Evolutionary conservation across 2,113 vertebrate genomes (phyloP), one percentile per base, ranked within the genome.

Genomic region (Pseudorhombus dupliciocellatus): DNA sequence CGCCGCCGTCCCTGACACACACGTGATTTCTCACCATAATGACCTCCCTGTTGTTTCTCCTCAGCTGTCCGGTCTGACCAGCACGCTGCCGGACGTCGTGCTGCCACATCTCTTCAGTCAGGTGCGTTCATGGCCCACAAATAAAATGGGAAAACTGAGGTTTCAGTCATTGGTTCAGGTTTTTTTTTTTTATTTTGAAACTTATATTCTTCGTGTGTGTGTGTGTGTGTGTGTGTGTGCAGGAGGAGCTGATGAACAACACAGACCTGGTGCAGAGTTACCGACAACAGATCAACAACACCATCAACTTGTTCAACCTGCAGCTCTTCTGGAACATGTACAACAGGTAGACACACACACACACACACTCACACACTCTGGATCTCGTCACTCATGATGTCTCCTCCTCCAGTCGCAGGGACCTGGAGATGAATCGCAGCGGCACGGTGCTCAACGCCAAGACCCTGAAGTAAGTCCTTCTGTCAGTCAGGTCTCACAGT

Each of bases 311-410:
- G 91, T 96, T 94, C 92, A 99, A 99, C 88, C 93, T 99, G 88
- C 97, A 98, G 91, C 98, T 99, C 60, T 99, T 99, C 94, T 98
- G 97, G 96, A 98, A 97, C 91, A 96, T 98, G 96, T 99, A 99
- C 92, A 98, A 98, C 86, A 94, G 98, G 98, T 99, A 81, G 7
- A 73, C 55, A 66, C 10, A 64, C n/a, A 22, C 42, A 44, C 40
- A 62, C 50, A 28, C 34, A 64, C 51, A 59, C 37, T 48, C 12
- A 65, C 57, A 54, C 44, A 37, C 24, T 22, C 12, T 44, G 20
- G 2, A 24, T 58, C 3, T 28, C 4, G 71, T 34, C n/a, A 18
- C 21, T 30, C 15, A 8, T 37, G 1, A 12, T n/a, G 46, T 58
- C 7, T 28, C 53, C 14, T 55, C 5, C 42, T 69, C 57, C 86